Evolutionary conservation across 2,888 invertebrate species (phyloP), one percentile per base, ranked within the genome.

Genomic region (Apomyelois bistriatella): DNA sequence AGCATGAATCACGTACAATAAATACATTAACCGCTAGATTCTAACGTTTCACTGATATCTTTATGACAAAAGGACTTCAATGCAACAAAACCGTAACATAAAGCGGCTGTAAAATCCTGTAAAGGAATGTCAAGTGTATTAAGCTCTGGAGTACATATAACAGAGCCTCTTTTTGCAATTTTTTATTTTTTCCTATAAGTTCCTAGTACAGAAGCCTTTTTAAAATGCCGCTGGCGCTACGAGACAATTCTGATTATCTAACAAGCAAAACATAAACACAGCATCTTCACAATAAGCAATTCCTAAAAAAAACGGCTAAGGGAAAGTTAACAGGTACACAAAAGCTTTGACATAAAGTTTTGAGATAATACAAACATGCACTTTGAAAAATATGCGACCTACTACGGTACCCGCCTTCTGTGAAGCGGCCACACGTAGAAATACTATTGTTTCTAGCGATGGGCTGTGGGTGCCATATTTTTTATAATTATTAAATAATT

Each of bases 311-410:
- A 60, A 69, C 72, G 72, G 65, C 70, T 72, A 72, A 79, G 76
- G 78, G 80, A 84, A 85, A 85, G 83, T 81, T 78, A 76, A 80
- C 76, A 81, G 76, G 74, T 72, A 78, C 66, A 81, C 75, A 81
- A 75, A 72, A 66, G 64, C 56, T 57, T 17, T 56, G 58, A 59
- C 68, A 62, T 62, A 68, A 70, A 69, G 68, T 69, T 67, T 68
- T 57, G 59, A 75, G 75, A 79, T 78, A 82, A 79, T 61, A 61
- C 69, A 77, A 79, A 79, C 66, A 81, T 65, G 72, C 66, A 74
- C 64, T 75, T 77, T 70, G 69, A 71, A 67, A 78, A 79, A 68
- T 74, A 77, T 77, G 71, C 72, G 70, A 61, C 60, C 62, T 74
- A 28, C 28, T 28, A 76, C 79, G 74, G 79, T 79, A 79, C 66